Conservation (phyloP, 2,113 vertebrate species). For the Pseudonaja textilis region DNA sequence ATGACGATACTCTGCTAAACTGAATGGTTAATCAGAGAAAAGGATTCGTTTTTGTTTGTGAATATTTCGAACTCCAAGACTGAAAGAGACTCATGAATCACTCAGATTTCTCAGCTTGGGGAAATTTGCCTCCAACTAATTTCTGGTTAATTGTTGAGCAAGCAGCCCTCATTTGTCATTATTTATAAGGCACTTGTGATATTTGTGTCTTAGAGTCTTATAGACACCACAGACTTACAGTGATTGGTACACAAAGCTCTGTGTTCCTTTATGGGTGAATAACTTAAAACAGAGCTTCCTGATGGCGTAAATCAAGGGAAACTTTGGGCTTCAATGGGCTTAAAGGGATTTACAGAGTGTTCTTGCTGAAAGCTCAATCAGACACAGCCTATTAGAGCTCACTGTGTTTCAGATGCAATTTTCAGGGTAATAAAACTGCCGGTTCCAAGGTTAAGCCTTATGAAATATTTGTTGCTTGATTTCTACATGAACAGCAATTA, state of each 20-base stretch:
- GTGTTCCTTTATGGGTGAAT: not conserved
- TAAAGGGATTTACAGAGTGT: not conserved
- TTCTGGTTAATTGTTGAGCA: not conserved
- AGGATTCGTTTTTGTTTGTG: slow-evolving; percentile 23
- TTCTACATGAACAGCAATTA: too few relatives aligned
- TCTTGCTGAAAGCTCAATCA: not conserved
- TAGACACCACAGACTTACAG: not conserved
- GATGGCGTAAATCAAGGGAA: not conserved
- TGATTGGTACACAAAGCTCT: not conserved
- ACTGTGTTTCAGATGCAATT: not conserved
- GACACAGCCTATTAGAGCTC: not conserved
- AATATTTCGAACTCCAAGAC: slow-evolving; percentile 18
- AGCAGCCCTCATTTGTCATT: slow-evolving; percentile 11
- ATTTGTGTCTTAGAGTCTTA: not conserved
- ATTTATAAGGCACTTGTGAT: not conserved
- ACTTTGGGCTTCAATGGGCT: not conserved
- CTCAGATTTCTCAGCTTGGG: slow-evolving; percentile 19
- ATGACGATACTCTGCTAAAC: not conserved
- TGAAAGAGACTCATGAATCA: not conserved
- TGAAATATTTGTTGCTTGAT: not conserved
- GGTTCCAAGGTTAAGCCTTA: not conserved
- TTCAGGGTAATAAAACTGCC: not conserved
- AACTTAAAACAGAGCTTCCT: not conserved
- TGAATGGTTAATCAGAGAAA: slow-evolving; percentile 32
- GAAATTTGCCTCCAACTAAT: slow-evolving; percentile 29